Percentiles rank a stretch among this genome's conserved stretches.
Conservation (phyloP, 2,888 invertebrate species). For the Arge pagana region DNA sequence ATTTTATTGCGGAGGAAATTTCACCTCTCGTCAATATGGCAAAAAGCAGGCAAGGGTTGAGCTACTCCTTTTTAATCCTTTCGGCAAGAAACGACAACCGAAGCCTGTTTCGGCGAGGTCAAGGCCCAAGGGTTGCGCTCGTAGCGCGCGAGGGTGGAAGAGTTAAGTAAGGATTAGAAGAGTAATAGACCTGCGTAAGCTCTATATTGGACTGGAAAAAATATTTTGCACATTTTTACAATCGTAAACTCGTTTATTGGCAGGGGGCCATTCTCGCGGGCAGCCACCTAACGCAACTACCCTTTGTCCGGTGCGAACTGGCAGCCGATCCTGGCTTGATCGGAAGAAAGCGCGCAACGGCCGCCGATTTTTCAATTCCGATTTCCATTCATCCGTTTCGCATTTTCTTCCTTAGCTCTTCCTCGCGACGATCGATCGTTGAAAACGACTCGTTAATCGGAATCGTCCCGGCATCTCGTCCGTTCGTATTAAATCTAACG, state of each 20-base stretch:
- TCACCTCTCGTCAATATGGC: constrained; percentile 9
- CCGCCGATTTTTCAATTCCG: no score
- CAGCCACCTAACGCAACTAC: constrained; percentile 13
- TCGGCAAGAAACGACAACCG: constrained; percentile 2
- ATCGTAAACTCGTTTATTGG: constrained; percentile 20
- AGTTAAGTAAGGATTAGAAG: constrained; percentile 11
- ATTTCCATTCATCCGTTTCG: neutral
- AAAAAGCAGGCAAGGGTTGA: constrained; percentile 18
- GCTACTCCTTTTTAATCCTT: constrained; percentile 15
- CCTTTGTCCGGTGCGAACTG: constrained; percentile 7
- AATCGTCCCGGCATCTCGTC: neutral
- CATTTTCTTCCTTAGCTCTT: neutral
- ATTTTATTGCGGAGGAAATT: constrained; percentile 15
- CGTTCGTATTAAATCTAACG: no score
- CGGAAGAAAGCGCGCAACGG: constrained; percentile 10
- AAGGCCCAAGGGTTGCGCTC: neutral
- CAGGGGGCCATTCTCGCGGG: constrained; percentile 7
- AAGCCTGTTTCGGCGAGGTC: no score
- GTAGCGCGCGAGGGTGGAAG: constrained; percentile 1
- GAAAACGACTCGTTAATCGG: neutral
- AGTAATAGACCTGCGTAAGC: constrained; percentile 20
- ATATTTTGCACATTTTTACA: constrained; percentile 10
- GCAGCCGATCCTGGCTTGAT: constrained; percentile 9
- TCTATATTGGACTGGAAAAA: constrained; percentile 9
- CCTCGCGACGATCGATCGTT: neutral